Percentiles rank a stretch among this genome's conserved stretches.
Evolutionary conservation across 1,140 invertebrate genomes (phyloP).

Genomic region (Lepidostoma basale): DNA sequence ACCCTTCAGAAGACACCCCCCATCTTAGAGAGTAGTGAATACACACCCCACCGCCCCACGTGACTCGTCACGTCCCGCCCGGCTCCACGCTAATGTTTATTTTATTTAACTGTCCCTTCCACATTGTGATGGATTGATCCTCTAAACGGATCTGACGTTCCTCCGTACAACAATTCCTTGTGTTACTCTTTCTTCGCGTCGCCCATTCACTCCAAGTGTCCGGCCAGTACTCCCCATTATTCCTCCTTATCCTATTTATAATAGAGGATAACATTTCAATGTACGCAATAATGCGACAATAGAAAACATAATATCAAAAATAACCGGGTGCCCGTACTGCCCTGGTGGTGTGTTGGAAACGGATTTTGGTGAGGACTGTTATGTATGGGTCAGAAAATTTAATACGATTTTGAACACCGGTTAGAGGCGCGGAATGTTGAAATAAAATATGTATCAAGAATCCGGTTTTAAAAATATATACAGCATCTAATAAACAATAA

Average conservation of each 20-base stretch:
- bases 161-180: conserved; percentile 18
- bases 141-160: conserved; percentile 38
- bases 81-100: conserved; percentile 39
- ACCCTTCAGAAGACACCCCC: conserved; percentile 9
- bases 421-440: no score
- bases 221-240: conserved; percentile 28
- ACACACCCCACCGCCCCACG: not conserved
- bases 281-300: conserved; percentile 36
- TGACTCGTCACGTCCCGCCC: not conserved
- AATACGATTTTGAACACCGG: conserved; percentile 24
- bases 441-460: no score
- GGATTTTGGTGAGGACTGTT: conserved; percentile 39
- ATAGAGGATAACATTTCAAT: conserved; percentile 41
- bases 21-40: not conserved
- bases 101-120: conserved; percentile 38
- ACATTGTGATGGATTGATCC: conserved; percentile 43
- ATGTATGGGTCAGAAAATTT: conserved; percentile 34
- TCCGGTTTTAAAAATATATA: no score
- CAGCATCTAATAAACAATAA: no score
- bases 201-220: conserved; percentile 40
- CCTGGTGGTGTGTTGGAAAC: conserved; percentile 10
- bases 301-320: conserved; percentile 31
- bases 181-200: conserved; percentile 18
- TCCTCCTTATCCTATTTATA: conserved; percentile 44
- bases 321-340: conserved; percentile 7